These are phyloP conservation scores for Pelusios castaneus DNA, from an alignment of 2,113 vertebrate genomes.

Conservation along the genomic window DNA sequence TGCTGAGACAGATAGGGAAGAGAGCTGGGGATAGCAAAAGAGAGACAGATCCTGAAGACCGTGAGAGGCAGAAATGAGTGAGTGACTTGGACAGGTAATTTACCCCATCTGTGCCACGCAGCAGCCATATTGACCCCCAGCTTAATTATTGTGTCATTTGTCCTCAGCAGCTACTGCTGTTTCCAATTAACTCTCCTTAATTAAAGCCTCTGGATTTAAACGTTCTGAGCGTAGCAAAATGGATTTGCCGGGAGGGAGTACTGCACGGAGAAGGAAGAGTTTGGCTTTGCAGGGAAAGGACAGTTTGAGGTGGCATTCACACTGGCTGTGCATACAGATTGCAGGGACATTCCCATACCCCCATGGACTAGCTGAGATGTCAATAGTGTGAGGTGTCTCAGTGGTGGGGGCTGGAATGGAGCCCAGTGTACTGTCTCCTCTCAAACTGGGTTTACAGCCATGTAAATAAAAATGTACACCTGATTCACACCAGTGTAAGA, in stretches of 20 bases:
- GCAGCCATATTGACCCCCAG: conserved; percentile 5
- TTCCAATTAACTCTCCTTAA: conserved; percentile 64
- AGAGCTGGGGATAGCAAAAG: background rate
- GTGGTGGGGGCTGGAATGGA: conserved; percentile 7
- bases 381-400: background rate
- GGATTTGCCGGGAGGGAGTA: conserved; percentile 14
- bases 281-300: background rate
- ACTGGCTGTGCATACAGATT: background rate
- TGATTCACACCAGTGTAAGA: background rate
- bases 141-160: conserved; percentile 65
- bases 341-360: conserved; percentile 21
- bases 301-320: too few relatives aligned
- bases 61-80: background rate
- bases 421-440: background rate
- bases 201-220: conserved; percentile 50
- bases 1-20: background rate
- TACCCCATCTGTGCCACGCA: background rate
- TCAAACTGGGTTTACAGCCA: background rate
- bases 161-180: conserved; percentile 58
- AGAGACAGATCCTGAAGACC: background rate
- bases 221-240: background rate
- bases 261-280: background rate
- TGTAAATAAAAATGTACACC: fast-evolving
- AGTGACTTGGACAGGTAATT: conserved; percentile 47
- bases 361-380: background rate